Evolutionary conservation across 1,140 invertebrate species (phyloP), one percentile per base, ranked within the genome.

Genomic region (Mya arenaria): DNA sequence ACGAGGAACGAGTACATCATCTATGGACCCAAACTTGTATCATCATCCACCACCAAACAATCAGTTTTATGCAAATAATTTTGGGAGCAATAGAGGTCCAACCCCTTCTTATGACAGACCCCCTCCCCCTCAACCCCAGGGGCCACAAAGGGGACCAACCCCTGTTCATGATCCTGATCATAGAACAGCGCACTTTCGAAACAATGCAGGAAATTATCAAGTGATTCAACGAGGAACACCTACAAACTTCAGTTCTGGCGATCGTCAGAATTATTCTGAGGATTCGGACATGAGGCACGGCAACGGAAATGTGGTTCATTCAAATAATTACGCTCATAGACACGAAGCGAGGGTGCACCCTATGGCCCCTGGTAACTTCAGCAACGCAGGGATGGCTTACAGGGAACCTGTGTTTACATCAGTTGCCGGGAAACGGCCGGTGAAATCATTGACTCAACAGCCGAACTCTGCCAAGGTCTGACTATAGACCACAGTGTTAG

Each of bases 401-500:
- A 73, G 79, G 30, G 79, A 82, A 62, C 79, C 79, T 63, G 68
- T 82, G 37, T 74, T 55, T 41, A 63, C 79, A 58, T 23, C 68
- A 32, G 60, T 82, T 68, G 79, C 79, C 37, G 79, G 79, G 39
- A 82, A 82, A 56, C 58, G 79, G 44, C 69, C 79, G 52, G 79
- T 82, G n/a, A 62, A 82, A 37, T 65, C 79, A 17, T 74, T 82
- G 62, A 55, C 68, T n/a, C 63, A 66, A 25, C 79, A 82, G 41
- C 79, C 79, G 25, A 82, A 73, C 30, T 82, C 79, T 10, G 79
- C 79, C 34, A 82, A 82, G 66, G 79, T 82, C 19, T 82, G 79
- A 82, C 69, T 55, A n/a, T 25, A 75, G 56, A 19, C 28, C 13
- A 62, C 39, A 13, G 25, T 39, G n/a, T n/a, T n/a, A n/a, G n/a